These are phyloP conservation scores for Ommatoiulus sabulosus DNA, from an alignment of 2,888 invertebrate genomes.

Conservation along the genomic window DNA sequence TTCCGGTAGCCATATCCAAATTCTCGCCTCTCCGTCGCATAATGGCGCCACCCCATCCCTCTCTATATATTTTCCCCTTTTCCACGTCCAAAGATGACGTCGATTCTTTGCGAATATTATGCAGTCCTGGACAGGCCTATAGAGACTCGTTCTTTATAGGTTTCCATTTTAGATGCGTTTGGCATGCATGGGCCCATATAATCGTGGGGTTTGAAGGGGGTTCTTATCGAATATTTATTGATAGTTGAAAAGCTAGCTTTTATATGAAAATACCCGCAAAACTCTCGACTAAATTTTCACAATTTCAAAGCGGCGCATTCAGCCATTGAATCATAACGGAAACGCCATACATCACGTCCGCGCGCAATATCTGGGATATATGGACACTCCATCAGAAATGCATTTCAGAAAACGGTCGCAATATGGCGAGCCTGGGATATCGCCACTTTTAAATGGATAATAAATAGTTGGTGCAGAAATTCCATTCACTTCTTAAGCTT, in stretches of 20 bases:
- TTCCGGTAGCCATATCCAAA: slow-evolving; percentile 34
- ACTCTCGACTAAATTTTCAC: slow-evolving; percentile 34
- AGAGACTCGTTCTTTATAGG: slow-evolving; percentile 8
- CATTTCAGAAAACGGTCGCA: slow-evolving; percentile 18
- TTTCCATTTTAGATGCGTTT: slow-evolving; percentile 9
- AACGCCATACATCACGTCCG: slow-evolving; percentile 27
- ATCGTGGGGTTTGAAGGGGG: slow-evolving; percentile 34
- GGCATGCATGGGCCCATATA: slow-evolving; percentile 34
- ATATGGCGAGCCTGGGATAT: slow-evolving; percentile 16
- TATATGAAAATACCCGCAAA: slow-evolving; percentile 34
- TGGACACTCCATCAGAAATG: slow-evolving; percentile 34
- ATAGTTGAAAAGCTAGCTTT: slow-evolving; percentile 34
- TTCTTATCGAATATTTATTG: slow-evolving; percentile 34
- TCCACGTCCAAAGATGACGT: slow-evolving; percentile 1
- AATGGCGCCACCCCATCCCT: slow-evolving; percentile 26
- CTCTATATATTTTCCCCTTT: slow-evolving; percentile 10
- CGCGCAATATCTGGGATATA: slow-evolving; percentile 26
- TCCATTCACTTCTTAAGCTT: slow-evolving; percentile 20
- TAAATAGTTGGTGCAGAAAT: slow-evolving; percentile 34
- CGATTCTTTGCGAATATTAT: slow-evolving; percentile 18
- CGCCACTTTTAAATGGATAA: slow-evolving; percentile 34
- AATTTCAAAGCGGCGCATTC: slow-evolving; percentile 27
- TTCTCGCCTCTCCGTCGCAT: background rate
- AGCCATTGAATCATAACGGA: slow-evolving; percentile 34
- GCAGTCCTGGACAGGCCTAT: slow-evolving; percentile 34